Evolutionary conservation across 1,140 invertebrate species (phyloP).

Genomic region (Ctenoplectra terminalis): DNA sequence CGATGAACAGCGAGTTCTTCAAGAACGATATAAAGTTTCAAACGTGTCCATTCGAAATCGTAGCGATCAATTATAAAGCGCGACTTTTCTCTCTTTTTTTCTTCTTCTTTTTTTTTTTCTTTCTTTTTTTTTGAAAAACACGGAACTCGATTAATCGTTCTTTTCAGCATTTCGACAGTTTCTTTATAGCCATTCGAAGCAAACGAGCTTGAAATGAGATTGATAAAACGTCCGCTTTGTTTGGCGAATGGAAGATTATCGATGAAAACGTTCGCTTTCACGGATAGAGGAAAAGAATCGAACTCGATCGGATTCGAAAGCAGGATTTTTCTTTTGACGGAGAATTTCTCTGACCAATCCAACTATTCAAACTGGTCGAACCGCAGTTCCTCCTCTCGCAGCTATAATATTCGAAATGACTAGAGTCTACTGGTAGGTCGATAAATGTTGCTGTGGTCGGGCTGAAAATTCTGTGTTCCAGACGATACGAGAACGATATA

Average conservation of each 20-base stretch:
- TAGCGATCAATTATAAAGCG: too few relatives aligned
- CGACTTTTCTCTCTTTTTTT: too few relatives aligned
- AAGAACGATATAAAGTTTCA: too few relatives aligned
- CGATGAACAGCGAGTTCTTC: neutral
- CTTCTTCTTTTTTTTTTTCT: too few relatives aligned
- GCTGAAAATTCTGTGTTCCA: neutral
- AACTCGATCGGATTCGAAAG: neutral
- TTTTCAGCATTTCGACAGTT: constrained; percentile 10
- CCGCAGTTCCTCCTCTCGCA: too few relatives aligned
- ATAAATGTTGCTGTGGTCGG: neutral
- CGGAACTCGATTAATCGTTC: neutral
- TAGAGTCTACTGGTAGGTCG: neutral
- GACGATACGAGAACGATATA: neutral
- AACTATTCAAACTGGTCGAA: neutral
- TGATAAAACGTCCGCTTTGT: constrained; percentile 15
- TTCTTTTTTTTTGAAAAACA: neutral
- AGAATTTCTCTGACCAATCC: constrained; percentile 23
- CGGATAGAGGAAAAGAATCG: constrained; percentile 4
- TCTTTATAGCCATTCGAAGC: neutral
- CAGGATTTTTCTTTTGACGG: constrained; percentile 20
- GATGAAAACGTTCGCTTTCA: constrained; percentile 13
- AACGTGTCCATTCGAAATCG: neutral
- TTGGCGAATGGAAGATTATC: constrained; percentile 14
- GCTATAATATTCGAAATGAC: neutral
- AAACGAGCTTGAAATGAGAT: constrained; percentile 20